A percentile compares a stretch with the other conserved stretches of the same genome.
These are phyloP conservation scores for Cheumatopsyche charites DNA, from an alignment of 1,140 invertebrate species.

Conservation along the genomic window DNA sequence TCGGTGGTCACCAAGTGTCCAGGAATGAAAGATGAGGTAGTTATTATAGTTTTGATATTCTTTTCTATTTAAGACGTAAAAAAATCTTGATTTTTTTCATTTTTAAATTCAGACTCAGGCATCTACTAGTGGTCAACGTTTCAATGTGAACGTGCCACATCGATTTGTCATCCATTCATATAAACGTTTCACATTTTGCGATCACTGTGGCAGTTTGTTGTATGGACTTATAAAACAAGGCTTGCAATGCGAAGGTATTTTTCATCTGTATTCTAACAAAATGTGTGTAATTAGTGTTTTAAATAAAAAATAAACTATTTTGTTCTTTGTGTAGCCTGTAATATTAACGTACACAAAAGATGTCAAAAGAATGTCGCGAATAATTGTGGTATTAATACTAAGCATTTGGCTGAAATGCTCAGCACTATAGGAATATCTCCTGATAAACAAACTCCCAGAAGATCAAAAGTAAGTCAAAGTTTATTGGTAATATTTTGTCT, in stretches of 20 bases:
- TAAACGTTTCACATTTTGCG: constrained; percentile 98
- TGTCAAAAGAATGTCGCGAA: constrained; percentile 99
- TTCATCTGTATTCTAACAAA: too few relatives aligned
- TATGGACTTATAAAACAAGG: constrained; percentile 98
- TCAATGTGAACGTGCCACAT: constrained; percentile 98
- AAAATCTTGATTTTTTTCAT: constrained; percentile 39
- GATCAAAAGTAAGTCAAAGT: constrained; percentile 65
- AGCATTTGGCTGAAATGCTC: constrained; percentile 93
- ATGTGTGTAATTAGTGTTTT: too few relatives aligned
- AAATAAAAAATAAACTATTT: too few relatives aligned
- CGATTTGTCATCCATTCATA: constrained; percentile 92
- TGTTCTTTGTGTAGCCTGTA: constrained; percentile 73
- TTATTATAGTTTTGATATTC: constrained; percentile 29
- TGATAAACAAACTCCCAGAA: constrained; percentile 78
- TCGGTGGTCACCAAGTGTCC: constrained; percentile 95
- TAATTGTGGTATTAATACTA: constrained; percentile 98
- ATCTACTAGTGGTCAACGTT: constrained; percentile 74
- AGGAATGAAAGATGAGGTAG: constrained; percentile 90
- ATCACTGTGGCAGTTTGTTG: constrained; percentile 91
- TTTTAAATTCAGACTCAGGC: constrained; percentile 51
- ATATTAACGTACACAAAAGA: constrained; percentile 98
- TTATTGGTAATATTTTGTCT: neutral
- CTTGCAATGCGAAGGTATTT: constrained; percentile 90
- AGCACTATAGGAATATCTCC: constrained; percentile 90
- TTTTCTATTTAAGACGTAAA: constrained; percentile 31